phyloP scores from a whole-genome alignment of 2,797 vertebrate species.

The Acropternis orthonyx region DNA sequence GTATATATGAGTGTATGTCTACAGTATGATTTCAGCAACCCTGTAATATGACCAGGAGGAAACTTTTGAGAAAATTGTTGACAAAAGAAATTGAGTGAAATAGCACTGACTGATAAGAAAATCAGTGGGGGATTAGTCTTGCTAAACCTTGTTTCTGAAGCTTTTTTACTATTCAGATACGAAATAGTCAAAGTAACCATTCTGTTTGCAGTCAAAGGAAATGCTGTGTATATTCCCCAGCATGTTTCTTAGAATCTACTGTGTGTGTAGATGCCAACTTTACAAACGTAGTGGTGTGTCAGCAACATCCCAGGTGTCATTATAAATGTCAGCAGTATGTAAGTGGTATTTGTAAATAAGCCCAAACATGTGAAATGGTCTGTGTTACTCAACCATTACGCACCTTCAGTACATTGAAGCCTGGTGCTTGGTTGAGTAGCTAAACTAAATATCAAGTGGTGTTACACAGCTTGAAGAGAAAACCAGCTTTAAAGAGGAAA shows the following conservation, averaged over 20 bases:
- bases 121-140: not conserved
- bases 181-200: not conserved
- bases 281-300: slow-evolving; percentile 32
- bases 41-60: not conserved
- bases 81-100: not conserved
- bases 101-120: not conserved
- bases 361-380: slow-evolving; percentile 24
- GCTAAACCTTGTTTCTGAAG: not conserved
- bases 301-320: slow-evolving; percentile 66
- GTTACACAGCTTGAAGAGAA: slow-evolving; percentile 40
- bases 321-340: slow-evolving; percentile 41
- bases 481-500: not conserved
- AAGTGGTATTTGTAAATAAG: slow-evolving; percentile 59
- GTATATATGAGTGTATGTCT: not conserved
- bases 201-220: not conserved
- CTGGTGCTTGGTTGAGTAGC: slow-evolving; percentile 17
- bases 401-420: slow-evolving; percentile 42
- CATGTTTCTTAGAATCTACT: not conserved
- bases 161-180: not conserved
- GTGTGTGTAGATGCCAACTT: slow-evolving; percentile 1
- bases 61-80: not conserved
- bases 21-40: not conserved
- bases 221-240: not conserved
- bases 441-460: slow-evolving; percentile 58
- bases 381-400: slow-evolving; percentile 3